phyloP scores from a whole-genome alignment of 92 coral and sea anemone genomes.

The Desmophyllum pertusum region DNA sequence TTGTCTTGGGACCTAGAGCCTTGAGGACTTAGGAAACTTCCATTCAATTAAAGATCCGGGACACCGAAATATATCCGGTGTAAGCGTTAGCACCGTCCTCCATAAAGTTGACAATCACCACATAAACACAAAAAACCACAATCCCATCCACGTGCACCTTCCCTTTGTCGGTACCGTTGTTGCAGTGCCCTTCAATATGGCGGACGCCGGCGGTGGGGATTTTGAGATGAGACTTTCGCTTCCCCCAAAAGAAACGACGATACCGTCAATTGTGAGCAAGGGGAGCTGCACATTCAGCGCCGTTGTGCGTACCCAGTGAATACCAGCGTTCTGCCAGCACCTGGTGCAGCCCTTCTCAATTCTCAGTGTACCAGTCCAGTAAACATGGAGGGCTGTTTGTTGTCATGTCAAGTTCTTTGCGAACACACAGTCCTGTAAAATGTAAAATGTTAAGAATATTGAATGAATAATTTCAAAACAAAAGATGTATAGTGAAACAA shows the following conservation, averaged over 20 bases:
- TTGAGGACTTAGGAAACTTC: conserved; percentile 23
- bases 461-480: too few relatives aligned
- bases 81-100: neutral
- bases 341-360: neutral
- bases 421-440: conserved; percentile 8
- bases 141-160: conserved; percentile 41
- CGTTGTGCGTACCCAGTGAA: conserved; percentile 50
- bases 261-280: conserved; percentile 48
- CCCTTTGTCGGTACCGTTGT: conserved; percentile 40
- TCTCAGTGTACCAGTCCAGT: conserved; percentile 7
- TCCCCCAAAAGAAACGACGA: conserved; percentile 20
- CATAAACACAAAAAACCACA: too few relatives aligned
- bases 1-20: neutral
- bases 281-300: conserved; percentile 47
- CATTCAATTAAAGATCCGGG: conserved; percentile 37
- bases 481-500: too few relatives aligned
- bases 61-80: conserved; percentile 25
- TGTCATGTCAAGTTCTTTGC: conserved; percentile 29
- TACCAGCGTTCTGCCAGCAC: conserved; percentile 58
- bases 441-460: too few relatives aligned
- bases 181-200: conserved; percentile 59
- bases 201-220: conserved; percentile 48
- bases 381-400: conserved; percentile 9
- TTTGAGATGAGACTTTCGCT: neutral
- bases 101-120: neutral